phyloP scores from a whole-genome alignment of 2,797 vertebrate genomes.

The Coregonus sp. region DNA sequence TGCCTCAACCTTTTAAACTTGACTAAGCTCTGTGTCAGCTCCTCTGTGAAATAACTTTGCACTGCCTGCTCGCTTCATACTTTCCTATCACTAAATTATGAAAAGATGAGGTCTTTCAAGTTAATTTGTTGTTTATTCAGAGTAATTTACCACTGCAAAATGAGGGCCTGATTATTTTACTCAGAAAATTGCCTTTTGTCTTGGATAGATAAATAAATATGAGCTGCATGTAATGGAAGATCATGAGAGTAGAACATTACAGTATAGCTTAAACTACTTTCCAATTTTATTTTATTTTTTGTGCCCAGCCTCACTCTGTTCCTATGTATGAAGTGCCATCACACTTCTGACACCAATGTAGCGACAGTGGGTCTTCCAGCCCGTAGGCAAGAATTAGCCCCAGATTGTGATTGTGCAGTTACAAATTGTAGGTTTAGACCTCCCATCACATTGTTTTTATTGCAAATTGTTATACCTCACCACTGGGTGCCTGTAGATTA shows the following conservation, averaged over 20 bases:
- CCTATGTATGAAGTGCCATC: not conserved
- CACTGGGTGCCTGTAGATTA: not conserved
- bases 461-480: not conserved
- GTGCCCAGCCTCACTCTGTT: not conserved
- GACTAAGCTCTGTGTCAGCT: not conserved
- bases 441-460: not conserved
- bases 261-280: too few species aligned
- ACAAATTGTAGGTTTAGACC: not conserved
- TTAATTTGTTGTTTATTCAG: not conserved
- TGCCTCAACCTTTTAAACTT: not conserved
- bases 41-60: not conserved
- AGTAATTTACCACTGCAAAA: not conserved
- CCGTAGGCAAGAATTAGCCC: not conserved
- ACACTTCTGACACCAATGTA: not conserved
- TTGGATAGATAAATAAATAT: not conserved
- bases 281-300: too few species aligned
- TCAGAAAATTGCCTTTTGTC: conserved; percentile 9
- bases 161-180: not conserved
- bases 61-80: not conserved
- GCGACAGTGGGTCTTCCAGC: not conserved
- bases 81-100: not conserved
- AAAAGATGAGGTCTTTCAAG: not conserved
- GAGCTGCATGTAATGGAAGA: too few species aligned
- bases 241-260: too few species aligned
- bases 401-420: not conserved